Base-by-base conservation (phyloP, 2,113 vertebrate genomes). In the Entosphenus tridentatus region DNA sequence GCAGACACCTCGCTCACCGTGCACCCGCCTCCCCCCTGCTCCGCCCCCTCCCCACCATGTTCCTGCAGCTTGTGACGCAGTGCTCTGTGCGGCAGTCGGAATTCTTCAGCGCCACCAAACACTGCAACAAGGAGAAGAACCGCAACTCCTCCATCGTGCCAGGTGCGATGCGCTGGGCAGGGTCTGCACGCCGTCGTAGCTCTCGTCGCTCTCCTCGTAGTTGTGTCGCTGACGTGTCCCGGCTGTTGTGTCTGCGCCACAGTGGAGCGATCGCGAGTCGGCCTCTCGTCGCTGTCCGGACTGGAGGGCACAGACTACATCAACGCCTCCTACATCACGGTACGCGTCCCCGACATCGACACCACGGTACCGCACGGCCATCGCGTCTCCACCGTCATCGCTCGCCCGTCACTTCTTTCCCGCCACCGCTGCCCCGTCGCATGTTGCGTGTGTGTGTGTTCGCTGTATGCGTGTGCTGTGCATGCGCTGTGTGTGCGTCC, bases 321-420 rank as follows among this genome's bases (percentile, higher is more conserved):
- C 77, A 95, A 96, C 74, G 89, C 89, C 73, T 95, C 91, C 76
- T 96, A 95, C 73, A 88, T 95, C 79, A 95, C 95, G 89, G 89
- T 96, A 76, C 87, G 88, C 74, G 73, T 76, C 39, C 5, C 39
- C 39, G 39, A 39, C 39, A 39, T 39, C 5, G 39, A 39, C 39
- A 39, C 39, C 39, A 39, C 39, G 39, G 39, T 39, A 39, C 39
- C 39, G 39, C 39, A 39, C 39, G 39, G 39, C 39, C 39, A 39
- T 39, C 39, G 39, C 39, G 39, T 39, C 39, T 39, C 39, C 39
- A 39, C 5, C 39, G 5, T 39, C 39, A 39, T 39, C 39, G 39
- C 39, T 39, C 39, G 39, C 39, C 39, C 39, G 39, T 39, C 39
- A 39, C 39, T 39, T 39, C 39, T 39, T 39, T 39, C 39, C 39